These are phyloP conservation scores for Pristionchus entomophagus DNA, from an alignment of 2,888 invertebrate species.

Conservation along the genomic window DNA sequence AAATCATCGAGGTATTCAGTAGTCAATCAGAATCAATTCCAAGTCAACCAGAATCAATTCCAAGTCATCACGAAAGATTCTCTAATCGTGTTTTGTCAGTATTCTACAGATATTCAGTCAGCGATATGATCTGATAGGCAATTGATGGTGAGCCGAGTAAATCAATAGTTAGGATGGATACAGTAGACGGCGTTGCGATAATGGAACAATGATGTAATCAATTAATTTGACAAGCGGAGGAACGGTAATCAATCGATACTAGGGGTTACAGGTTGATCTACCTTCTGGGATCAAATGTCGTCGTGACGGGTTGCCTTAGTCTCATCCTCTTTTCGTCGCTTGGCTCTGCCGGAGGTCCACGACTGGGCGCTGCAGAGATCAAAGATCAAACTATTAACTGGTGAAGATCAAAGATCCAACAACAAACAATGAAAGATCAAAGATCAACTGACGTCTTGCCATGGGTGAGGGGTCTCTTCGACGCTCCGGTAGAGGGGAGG, in stretches of 20 bases:
- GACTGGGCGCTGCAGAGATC: slow-evolving; percentile 1
- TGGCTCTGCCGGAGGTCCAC: not conserved
- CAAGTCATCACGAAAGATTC: not conserved
- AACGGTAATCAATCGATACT: not conserved
- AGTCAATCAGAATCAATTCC: slow-evolving; percentile 3
- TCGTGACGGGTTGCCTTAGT: not conserved
- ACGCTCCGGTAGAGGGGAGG: no score
- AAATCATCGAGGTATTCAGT: not conserved
- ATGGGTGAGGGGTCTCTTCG: not conserved
- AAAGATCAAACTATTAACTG: not conserved
- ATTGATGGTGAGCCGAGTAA: not conserved
- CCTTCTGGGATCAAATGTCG: not conserved
- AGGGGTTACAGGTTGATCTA: not conserved
- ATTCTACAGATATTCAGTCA: not conserved
- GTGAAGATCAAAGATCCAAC: no score
- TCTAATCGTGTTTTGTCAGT: not conserved
- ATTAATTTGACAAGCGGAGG: no score
- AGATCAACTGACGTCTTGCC: not conserved
- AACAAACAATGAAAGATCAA: no score
- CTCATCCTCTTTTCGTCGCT: not conserved
- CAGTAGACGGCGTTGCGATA: not conserved
- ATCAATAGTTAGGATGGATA: not conserved
- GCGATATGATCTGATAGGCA: not conserved
- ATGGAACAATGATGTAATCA: not conserved
- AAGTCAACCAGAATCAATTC: not conserved